Percentiles rank a stretch among this genome's conserved stretches.
Evolutionary conservation across 2,888 invertebrate species (phyloP).

Genomic region (Ophion ventricosus): DNA sequence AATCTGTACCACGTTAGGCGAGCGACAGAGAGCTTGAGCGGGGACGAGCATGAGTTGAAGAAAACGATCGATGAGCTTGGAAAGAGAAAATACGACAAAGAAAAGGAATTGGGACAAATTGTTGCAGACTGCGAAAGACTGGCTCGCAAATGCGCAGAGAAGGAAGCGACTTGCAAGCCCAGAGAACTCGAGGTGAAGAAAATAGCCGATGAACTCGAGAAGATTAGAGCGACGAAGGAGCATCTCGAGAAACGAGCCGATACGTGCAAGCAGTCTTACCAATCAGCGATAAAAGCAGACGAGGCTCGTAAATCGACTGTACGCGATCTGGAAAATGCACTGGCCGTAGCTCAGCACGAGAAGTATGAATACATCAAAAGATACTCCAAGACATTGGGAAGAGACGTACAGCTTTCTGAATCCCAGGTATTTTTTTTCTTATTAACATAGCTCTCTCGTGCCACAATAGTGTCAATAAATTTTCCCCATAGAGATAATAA

Average conservation of each 20-base stretch:
- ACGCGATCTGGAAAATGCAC: slow-evolving; percentile 90
- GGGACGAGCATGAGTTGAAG: background rate
- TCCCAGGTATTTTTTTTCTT: slow-evolving; percentile 87
- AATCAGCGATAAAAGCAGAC: slow-evolving; percentile 92
- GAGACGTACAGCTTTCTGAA: slow-evolving; percentile 94
- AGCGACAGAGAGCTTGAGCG: slow-evolving; percentile 88
- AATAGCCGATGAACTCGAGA: slow-evolving; percentile 87
- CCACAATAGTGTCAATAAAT: too few relatives aligned
- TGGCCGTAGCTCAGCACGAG: slow-evolving; percentile 88
- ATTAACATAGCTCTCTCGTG: background rate
- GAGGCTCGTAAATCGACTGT: slow-evolving; percentile 93
- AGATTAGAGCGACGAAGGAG: slow-evolving; percentile 20
- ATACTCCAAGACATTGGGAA: slow-evolving; percentile 85
- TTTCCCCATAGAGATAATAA: too few relatives aligned
- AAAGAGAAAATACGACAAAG: background rate
- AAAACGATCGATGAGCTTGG: background rate
- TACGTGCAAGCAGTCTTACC: slow-evolving; percentile 13
- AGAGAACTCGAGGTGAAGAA: slow-evolving; percentile 89
- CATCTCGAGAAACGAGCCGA: background rate
- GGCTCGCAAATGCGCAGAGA: slow-evolving; percentile 92
- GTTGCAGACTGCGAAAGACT: slow-evolving; percentile 91
- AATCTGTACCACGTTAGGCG: slow-evolving; percentile 95
- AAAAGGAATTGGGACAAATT: slow-evolving; percentile 1
- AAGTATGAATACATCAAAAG: slow-evolving; percentile 91
- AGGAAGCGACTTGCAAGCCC: slow-evolving; percentile 93